Conservation (phyloP, 2,797 vertebrate genomes). For the Notoglanidium macrostoma region DNA sequence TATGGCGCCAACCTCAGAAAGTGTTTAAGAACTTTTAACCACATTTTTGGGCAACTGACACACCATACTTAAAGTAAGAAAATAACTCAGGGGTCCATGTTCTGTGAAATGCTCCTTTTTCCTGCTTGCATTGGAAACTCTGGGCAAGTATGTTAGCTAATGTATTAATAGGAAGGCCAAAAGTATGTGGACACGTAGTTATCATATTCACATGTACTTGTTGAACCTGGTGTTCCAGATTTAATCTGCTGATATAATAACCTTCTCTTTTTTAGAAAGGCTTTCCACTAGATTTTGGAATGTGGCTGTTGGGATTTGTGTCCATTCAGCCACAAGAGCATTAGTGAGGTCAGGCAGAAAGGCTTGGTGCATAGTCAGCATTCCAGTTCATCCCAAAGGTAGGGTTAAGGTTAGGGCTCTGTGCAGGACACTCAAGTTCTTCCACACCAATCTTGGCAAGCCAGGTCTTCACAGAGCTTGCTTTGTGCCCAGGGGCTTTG, state of each 20-base stretch:
- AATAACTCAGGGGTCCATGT: constrained; percentile 67
- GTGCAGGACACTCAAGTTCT: neutral
- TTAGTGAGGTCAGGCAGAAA: neutral
- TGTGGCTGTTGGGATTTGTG: neutral
- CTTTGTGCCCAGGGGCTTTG: too few relatives aligned
- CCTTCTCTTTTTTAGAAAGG: neutral
- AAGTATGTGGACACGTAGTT: neutral
- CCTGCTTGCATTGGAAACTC: constrained; percentile 71
- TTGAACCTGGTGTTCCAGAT: neutral
- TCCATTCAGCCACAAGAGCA: neutral
- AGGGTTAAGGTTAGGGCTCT: neutral
- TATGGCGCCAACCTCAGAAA: neutral
- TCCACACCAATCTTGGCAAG: neutral
- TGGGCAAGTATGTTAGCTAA: constrained; percentile 70
- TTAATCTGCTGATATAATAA: neutral
- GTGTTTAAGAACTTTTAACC: constrained; percentile 3
- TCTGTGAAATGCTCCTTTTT: constrained; percentile 72
- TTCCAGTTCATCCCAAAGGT: neutral
- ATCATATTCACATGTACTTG: neutral
- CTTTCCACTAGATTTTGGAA: neutral
- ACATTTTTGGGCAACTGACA: neutral
- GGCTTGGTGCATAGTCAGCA: neutral
- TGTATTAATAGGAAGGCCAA: constrained; percentile 68
- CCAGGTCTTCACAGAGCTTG: neutral
- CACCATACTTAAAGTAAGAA: neutral